Base-by-base conservation (phyloP, 2,888 invertebrate genomes). In the Pristionchus fissidentatus region DNA sequence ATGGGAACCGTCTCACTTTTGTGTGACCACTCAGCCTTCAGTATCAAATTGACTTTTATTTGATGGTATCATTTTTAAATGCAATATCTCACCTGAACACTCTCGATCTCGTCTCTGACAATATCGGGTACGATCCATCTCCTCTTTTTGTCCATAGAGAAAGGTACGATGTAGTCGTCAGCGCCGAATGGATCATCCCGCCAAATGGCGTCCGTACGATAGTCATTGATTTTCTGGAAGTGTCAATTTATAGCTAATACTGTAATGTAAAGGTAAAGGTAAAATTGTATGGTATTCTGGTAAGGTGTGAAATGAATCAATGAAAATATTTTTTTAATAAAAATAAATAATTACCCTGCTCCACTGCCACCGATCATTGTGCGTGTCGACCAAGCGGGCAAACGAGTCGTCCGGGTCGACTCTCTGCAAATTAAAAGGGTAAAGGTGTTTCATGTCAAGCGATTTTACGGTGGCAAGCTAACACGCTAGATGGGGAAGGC, bases 391-490 rank as follows among this genome's bases (percentile, higher is more conserved):
- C 41, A 70, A 70, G 41, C 70, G 70, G 43, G 43, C 43, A 41
- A 70, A 70, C 41, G 70, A 70, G 26, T 70, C 70, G 2, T 70
- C 70, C 41, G 38, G 41, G 10, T 70, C 43, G n/a, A 70, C 70
- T 1, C 38, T 41, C 70, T 70, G 70, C 38, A 26, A 41, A 57
- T 22, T 57, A n/a, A 26, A 2, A 57, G 57, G 57, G 8, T 8
- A 5, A 29, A 57, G 60, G 29, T 29, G 60, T 19, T 19, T n/a
- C n/a, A n/a, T n/a, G n/a, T n/a, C n/a, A n/a, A n/a, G n/a, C n/a
- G n/a, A n/a, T n/a, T n/a, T n/a, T n/a, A n/a, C n/a, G n/a, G n/a
- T n/a, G n/a, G n/a, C n/a, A n/a, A n/a, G n/a, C n/a, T n/a, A n/a
- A n/a, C n/a, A 60, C 52, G 19, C 8, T 10, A 19, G 8, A 22